A percentile compares a stretch with the other conserved stretches of the same genome.
Evolutionary conservation across 2,797 vertebrate genomes (phyloP).

Genomic region (Peromyscus melanophrys): DNA sequence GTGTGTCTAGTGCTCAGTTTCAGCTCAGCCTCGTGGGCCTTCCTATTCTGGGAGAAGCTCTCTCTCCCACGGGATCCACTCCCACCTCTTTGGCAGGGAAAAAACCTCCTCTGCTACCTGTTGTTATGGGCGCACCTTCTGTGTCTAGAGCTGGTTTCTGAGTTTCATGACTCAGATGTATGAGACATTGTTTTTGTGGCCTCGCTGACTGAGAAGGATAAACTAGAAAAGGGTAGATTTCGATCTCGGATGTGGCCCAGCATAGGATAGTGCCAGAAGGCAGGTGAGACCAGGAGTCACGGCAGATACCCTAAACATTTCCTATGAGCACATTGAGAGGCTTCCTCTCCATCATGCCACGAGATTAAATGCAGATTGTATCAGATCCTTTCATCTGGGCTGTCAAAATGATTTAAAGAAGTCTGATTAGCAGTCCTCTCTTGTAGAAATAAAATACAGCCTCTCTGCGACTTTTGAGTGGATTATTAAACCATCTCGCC

Average conservation of each 20-base stretch:
- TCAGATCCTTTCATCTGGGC: constrained; percentile 64
- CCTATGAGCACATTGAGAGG: not conserved
- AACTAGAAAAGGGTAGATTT: not conserved
- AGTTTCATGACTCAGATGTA: not conserved
- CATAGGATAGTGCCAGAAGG: not conserved
- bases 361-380: constrained; percentile 40
- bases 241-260: not conserved
- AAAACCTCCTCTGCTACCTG: not conserved
- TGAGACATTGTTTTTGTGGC: not conserved
- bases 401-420: constrained; percentile 75
- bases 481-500: constrained; percentile 53
- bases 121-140: not conserved
- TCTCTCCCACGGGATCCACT: not conserved
- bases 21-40: not conserved
- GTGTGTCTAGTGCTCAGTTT: not conserved
- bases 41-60: not conserved
- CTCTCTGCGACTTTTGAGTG: not conserved
- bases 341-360: not conserved
- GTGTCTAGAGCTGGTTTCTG: not conserved
- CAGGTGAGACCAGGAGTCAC: not conserved
- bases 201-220: not conserved
- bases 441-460: constrained; percentile 47
- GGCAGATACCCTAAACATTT: not conserved
- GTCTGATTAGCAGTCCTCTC: constrained; percentile 29
- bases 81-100: not conserved